Conservation (phyloP, 2,113 vertebrate species). For the Salminus brasiliensis region DNA sequence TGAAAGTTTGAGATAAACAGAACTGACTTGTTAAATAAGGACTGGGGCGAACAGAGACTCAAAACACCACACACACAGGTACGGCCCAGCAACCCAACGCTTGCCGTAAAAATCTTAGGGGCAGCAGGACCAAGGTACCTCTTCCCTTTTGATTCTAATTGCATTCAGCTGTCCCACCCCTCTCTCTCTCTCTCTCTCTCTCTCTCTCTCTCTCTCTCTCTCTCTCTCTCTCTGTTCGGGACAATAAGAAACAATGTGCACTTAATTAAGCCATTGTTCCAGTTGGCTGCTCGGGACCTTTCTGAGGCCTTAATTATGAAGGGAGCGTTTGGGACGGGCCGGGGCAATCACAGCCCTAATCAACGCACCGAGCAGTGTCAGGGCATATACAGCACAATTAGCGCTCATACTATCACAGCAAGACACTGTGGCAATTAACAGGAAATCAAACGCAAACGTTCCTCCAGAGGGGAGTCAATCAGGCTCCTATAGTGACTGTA, state of each 20-base stretch:
- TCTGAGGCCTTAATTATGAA: constrained; percentile 43
- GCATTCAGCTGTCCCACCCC: constrained; percentile 15
- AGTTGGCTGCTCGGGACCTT: constrained; percentile 22
- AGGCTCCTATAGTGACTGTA: not conserved
- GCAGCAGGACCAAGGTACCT: too few species aligned
- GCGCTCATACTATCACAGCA: not conserved
- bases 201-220: too few species aligned
- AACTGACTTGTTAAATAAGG: too few species aligned
- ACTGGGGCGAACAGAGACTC: too few species aligned
- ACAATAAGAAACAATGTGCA: constrained; percentile 14
- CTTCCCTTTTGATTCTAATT: not conserved
- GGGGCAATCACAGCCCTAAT: constrained; percentile 33
- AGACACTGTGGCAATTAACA: not conserved
- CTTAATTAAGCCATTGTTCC: constrained; percentile 48
- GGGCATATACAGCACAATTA: constrained; percentile 30
- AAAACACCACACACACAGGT: too few species aligned
- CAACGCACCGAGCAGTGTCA: constrained; percentile 1
- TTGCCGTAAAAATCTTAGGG: not conserved
- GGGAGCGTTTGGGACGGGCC: constrained; percentile 23
- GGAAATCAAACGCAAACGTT: not conserved
- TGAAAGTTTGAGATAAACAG: too few species aligned
- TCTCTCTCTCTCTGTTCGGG: not conserved
- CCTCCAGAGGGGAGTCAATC: not conserved
- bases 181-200: too few species aligned
- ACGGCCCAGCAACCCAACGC: too few species aligned